phyloP scores from a whole-genome alignment of 2,888 invertebrate genomes.

The Euproctis similis region DNA sequence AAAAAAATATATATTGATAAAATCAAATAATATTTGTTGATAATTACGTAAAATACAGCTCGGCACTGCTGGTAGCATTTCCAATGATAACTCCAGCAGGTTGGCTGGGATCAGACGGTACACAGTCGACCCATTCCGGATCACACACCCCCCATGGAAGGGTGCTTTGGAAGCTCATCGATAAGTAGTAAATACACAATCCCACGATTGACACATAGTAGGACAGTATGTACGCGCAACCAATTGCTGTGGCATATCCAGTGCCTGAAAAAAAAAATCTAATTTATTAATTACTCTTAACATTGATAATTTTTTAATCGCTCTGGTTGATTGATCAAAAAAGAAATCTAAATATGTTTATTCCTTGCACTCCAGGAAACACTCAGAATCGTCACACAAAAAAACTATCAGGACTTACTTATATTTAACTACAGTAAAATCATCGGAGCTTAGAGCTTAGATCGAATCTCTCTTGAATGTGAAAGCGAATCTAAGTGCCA shows the following conservation, averaged over 20 bases:
- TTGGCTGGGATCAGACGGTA: slow-evolving; percentile 46
- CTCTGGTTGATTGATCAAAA: too few relatives aligned
- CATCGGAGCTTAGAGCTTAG: too few relatives aligned
- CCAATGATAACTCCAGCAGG: slow-evolving; percentile 16
- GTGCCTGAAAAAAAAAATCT: slow-evolving; percentile 65
- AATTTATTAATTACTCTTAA: too few relatives aligned
- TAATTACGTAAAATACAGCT: slow-evolving; percentile 64
- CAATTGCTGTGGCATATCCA: slow-evolving; percentile 80
- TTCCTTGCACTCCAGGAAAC: too few relatives aligned
- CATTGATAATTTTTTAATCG: too few relatives aligned
- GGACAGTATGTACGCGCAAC: slow-evolving; percentile 79
- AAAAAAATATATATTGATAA: not conserved
- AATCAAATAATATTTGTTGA: not conserved
- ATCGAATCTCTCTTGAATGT: too few relatives aligned
- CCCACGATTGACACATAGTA: slow-evolving; percentile 87
- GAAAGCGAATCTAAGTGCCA: too few relatives aligned
- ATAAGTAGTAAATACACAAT: slow-evolving; percentile 82
- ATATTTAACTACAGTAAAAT: too few relatives aligned
- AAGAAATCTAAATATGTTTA: too few relatives aligned
- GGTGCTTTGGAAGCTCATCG: slow-evolving; percentile 80
- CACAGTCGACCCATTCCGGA: slow-evolving; percentile 69
- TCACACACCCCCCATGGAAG: slow-evolving; percentile 84
- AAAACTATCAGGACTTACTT: too few relatives aligned
- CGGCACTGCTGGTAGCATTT: slow-evolving; percentile 70
- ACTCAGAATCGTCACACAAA: too few relatives aligned